phyloP scores from a whole-genome alignment of 2,797 vertebrate species.

The Rhincodon typus region DNA sequence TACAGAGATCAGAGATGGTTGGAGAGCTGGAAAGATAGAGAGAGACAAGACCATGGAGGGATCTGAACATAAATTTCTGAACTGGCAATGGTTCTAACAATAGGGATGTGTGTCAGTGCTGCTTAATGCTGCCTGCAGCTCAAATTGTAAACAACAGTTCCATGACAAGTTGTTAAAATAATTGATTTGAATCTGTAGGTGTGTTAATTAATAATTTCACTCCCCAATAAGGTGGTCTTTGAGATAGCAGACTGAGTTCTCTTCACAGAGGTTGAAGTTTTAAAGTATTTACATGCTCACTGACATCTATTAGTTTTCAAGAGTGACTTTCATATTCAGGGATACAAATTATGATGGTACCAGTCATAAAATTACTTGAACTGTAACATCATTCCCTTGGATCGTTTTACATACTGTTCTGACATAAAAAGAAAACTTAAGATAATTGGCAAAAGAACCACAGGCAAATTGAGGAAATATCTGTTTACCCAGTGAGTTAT shows the following conservation, averaged over 20 bases:
- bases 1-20: not conserved
- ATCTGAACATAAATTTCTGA: not conserved
- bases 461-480: no score
- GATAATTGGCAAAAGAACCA: not conserved
- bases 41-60: not conserved
- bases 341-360: not conserved
- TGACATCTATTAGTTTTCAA: no score
- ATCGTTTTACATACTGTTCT: not conserved
- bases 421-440: not conserved
- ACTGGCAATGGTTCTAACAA: not conserved
- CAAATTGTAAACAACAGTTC: not conserved
- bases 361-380: not conserved
- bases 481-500: no score
- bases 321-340: not conserved
- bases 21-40: not conserved
- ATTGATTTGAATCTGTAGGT: not conserved
- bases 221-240: not conserved
- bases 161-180: not conserved
- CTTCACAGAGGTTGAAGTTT: not conserved
- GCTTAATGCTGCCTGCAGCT: not conserved
- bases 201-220: not conserved
- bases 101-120: not conserved
- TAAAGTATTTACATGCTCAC: not conserved
- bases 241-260: not conserved
- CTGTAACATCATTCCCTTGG: not conserved